Percentiles rank a stretch among this genome's conserved stretches.
These are phyloP conservation scores for Pachycephala philippinensis DNA, from an alignment of 2,113 vertebrate species.

Conservation along the genomic window DNA sequence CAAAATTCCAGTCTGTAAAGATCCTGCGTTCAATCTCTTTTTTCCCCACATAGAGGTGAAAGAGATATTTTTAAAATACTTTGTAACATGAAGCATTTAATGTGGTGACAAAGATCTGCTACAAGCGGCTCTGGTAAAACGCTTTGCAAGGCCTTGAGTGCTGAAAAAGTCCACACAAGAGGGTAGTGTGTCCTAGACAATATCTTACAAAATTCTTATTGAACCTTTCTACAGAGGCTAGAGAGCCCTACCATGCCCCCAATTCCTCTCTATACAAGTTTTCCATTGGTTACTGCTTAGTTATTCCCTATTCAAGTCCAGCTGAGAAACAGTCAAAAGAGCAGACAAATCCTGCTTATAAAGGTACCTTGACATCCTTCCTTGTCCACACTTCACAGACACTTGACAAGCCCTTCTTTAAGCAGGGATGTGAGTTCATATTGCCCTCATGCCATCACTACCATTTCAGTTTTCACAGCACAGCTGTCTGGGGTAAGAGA, in stretches of 20 bases:
- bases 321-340: background rate
- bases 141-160: background rate
- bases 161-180: background rate
- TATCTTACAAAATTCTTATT: background rate
- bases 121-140: background rate
- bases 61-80: background rate
- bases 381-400: background rate
- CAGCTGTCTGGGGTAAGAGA: background rate
- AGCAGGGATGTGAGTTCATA: background rate
- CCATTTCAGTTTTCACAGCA: background rate
- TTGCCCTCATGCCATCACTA: background rate
- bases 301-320: background rate
- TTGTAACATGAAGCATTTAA: background rate
- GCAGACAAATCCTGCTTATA: background rate
- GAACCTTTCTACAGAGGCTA: background rate
- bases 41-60: background rate
- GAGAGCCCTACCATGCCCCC: background rate
- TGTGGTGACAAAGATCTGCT: background rate
- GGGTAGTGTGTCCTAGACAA: background rate
- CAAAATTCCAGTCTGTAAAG: background rate
- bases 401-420: background rate
- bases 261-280: background rate
- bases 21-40: rapidly evolving
- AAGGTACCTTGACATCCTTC: background rate
- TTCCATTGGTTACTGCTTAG: background rate